These are phyloP conservation scores for Thalassarche chlororhynchos DNA, from an alignment of 2,113 vertebrate species.

Conservation along the genomic window DNA sequence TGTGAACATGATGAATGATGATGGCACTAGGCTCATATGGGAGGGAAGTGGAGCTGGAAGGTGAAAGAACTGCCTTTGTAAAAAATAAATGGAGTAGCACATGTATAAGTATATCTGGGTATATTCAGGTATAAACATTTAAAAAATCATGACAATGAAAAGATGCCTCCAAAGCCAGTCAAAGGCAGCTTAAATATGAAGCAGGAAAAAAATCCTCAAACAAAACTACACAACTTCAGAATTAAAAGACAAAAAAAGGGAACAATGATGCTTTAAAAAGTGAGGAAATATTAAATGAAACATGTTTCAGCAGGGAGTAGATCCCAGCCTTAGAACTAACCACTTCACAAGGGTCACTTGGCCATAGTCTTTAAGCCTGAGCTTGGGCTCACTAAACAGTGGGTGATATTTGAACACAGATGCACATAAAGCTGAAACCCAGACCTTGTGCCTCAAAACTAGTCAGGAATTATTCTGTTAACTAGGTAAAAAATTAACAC, in stretches of 20 bases:
- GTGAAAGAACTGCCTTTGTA: constrained; percentile 32
- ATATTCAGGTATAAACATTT: not conserved
- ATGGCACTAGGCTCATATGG: not conserved
- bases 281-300: not conserved
- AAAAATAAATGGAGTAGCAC: not conserved
- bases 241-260: not conserved
- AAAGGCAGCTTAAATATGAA: not conserved
- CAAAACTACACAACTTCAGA: not conserved
- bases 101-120: not conserved
- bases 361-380: not conserved
- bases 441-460: not conserved
- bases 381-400: not conserved
- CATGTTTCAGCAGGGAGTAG: not conserved
- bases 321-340: not conserved
- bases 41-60: constrained; percentile 40
- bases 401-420: not conserved
- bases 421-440: not conserved
- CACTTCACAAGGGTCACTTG: not conserved
- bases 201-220: not conserved
- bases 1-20: constrained; percentile 51
- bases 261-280: not conserved
- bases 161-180: not conserved
- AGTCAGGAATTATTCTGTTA: not conserved
- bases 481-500: not conserved
- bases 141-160: not conserved